Evolutionary conservation across 2,888 invertebrate genomes (phyloP), one percentile per base, ranked within the genome.

Genomic region (Notodonta ziczac): DNA sequence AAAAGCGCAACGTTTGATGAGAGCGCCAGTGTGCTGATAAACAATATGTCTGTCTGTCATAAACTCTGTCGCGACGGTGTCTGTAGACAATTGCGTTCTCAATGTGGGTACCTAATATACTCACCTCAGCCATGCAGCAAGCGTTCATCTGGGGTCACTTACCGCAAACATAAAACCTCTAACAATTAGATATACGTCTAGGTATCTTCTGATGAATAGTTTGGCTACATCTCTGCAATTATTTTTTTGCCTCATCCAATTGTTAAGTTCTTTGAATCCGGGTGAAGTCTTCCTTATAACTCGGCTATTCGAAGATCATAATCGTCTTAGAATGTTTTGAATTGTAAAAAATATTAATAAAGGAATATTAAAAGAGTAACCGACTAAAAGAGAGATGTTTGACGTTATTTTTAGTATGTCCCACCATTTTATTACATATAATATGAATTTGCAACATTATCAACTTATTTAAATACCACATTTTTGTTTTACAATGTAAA

Each of bases 41-140:
- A 52, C 13, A 52, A 13, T n/a, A 46, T 46, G n/a, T 13, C 46
- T 46, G 46, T 46, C 46, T 5, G 46, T n/a, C 46, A 55, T 40
- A 55, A 39, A 55, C 10, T 14, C 10, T 39, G 16, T 44, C 56
- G 60, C 50, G 50, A 13, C 53, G n/a, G n/a, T 10, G 61, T 71
- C 74, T 74, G 76, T 57, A 74, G 76, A 74, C 69, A 74, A 76
- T 73, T 62, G 51, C 62, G 60, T 6, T 59, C 64, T 62, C 48
- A 64, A 64, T 53, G 55, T 63, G 4, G 24, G 7, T 35, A 35
- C 35, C 35, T 35, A 46, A 55, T 60, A 58, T 54, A 44, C 59
- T 53, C 62, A 7, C 24, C 24, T 24, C 24, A 62, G 14, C 13
- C 58, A 59, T 59, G 48, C 55, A 52, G 48, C 54, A 50, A 42